Conservation (phyloP, 1,140 invertebrate species). For the Antheraea pernyi region DNA sequence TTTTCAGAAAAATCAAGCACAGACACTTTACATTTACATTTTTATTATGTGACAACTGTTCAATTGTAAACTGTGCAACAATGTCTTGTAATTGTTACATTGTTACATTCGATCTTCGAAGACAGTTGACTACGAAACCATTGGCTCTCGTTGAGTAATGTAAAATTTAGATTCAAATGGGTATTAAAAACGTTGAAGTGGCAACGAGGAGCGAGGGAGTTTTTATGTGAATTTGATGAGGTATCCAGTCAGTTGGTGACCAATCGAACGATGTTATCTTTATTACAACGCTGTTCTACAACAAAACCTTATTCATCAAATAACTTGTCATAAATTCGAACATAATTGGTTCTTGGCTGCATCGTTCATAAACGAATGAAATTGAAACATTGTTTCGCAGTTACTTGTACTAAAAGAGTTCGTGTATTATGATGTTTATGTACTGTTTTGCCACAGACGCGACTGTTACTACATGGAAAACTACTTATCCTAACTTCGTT, state of each 20-base stretch:
- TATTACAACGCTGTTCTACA: conserved; percentile 37
- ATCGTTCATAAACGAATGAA: conserved; percentile 20
- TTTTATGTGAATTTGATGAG: conserved; percentile 61
- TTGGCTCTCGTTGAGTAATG: conserved; percentile 35
- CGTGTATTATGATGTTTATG: neutral
- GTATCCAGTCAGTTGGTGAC: conserved; percentile 14
- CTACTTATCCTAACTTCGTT: conserved; percentile 72
- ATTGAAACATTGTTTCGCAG: conserved; percentile 15
- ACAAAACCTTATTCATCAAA: conserved; percentile 30
- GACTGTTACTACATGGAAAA: conserved; percentile 64
- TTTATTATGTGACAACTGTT: too few relatives aligned
- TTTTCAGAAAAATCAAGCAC: too few relatives aligned
- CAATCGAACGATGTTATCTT: conserved; percentile 31
- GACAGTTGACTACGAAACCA: neutral
- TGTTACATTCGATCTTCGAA: conserved; percentile 36
- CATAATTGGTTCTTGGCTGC: conserved; percentile 34
- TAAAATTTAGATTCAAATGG: conserved; percentile 49
- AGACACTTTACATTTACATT: too few relatives aligned
- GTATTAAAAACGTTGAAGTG: conserved; percentile 50
- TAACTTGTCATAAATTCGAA: conserved; percentile 35
- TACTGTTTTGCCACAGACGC: conserved; percentile 33
- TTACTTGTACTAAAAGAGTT: conserved; percentile 22
- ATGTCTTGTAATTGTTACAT: conserved; percentile 42
- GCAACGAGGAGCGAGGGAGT: conserved; percentile 29
- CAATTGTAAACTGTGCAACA: conserved; percentile 29